Percentiles rank a stretch among this genome's conserved stretches.
Evolutionary conservation across 92 coral and sea anemone genomes (phyloP).

Genomic region (Plumapathes pennacea): DNA sequence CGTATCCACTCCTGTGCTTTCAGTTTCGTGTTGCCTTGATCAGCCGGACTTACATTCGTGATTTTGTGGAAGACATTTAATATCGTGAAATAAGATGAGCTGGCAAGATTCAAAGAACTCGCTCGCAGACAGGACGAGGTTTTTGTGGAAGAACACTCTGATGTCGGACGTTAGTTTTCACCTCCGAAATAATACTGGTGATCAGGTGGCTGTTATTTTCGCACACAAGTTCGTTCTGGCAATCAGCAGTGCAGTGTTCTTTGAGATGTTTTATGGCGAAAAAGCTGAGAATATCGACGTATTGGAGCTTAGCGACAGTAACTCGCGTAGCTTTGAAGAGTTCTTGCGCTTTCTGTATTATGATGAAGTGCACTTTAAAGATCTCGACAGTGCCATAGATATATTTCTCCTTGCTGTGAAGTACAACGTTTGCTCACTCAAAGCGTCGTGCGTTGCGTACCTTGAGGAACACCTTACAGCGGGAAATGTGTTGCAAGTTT

Average conservation of each 20-base stretch:
- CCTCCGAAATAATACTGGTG: conserved; percentile 5
- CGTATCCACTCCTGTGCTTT: too few relatives aligned
- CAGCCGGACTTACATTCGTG: too few relatives aligned
- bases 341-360: conserved; percentile 73
- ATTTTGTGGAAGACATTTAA: too few relatives aligned
- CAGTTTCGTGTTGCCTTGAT: too few relatives aligned
- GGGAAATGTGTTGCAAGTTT: conserved; percentile 51
- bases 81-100: too few relatives aligned
- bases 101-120: too few relatives aligned
- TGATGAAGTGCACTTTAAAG: conserved; percentile 60
- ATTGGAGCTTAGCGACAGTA: conserved; percentile 70
- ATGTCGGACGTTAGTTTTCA: conserved; percentile 56
- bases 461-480: conserved; percentile 59
- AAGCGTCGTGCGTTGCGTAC: conserved; percentile 46
- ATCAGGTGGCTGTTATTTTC: conserved; percentile 36
- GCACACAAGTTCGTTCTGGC: conserved; percentile 79
- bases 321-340: conserved; percentile 59
- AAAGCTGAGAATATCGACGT: conserved; percentile 33
- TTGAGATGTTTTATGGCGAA: conserved; percentile 69
- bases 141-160: conserved; percentile 52
- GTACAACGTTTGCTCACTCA: conserved; percentile 68
- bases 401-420: conserved; percentile 68
- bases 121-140: conserved; percentile 39
- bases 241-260: conserved; percentile 76
- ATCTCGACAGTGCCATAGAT: conserved; percentile 45